Conservation (phyloP, 2,113 vertebrate species). For the Tetrax tetrax region DNA sequence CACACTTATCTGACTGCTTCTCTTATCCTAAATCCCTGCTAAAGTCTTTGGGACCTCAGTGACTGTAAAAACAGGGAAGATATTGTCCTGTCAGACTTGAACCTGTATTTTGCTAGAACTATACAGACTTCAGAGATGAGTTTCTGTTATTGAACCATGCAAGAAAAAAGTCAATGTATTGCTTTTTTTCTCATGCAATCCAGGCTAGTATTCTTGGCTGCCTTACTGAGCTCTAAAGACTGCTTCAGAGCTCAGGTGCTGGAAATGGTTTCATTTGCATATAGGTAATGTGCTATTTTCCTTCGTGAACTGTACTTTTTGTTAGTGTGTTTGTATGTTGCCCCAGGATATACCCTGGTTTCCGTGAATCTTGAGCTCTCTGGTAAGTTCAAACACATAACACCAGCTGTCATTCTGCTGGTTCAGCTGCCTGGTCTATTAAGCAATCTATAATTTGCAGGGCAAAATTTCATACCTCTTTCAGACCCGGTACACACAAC, state of each 20-base stretch:
- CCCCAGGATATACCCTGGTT: neutral
- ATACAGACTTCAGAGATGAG: neutral
- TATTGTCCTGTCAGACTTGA: neutral
- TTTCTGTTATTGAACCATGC: neutral
- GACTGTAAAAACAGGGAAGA: neutral
- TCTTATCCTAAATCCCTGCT: neutral
- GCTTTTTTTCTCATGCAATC: neutral
- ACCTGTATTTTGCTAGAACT: neutral
- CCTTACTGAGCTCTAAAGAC: neutral
- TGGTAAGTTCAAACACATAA: neutral
- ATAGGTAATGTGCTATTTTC: neutral
- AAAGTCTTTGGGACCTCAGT: neutral
- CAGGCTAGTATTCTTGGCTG: neutral
- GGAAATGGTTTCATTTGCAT: neutral
- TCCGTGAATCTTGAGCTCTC: neutral
- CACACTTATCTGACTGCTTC: neutral
- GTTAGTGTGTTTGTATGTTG: neutral
- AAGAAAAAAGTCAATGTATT: neutral
- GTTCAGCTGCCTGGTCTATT: neutral
- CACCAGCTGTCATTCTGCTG: neutral
- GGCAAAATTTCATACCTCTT: neutral
- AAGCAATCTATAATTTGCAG: neutral
- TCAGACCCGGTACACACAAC: neutral
- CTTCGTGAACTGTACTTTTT: neutral
- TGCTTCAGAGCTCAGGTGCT: neutral